Conservation (phyloP, 2,797 vertebrate genomes). For the Kryptolebias ocellatus region DNA sequence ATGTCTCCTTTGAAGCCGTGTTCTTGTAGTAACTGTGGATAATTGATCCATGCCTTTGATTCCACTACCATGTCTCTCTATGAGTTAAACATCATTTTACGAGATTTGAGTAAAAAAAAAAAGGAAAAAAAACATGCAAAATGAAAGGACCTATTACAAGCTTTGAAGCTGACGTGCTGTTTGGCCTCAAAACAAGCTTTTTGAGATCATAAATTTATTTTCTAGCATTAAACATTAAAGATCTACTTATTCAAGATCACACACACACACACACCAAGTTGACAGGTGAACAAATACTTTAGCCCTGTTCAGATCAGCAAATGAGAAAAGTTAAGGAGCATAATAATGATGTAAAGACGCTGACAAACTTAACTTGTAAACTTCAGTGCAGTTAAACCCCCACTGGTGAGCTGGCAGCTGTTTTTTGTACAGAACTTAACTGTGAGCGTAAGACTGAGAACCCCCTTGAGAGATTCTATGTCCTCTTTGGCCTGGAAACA, state of each 20-base stretch:
- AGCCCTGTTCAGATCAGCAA: not conserved
- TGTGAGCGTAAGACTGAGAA: too few relatives aligned
- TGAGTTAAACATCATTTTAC: conserved; percentile 44
- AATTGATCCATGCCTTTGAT: conserved; percentile 76
- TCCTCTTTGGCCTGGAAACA: too few relatives aligned
- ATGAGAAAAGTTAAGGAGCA: too few relatives aligned
- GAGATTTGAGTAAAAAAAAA: conserved; percentile 35
- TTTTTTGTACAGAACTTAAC: too few relatives aligned
- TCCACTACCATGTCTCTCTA: conserved; percentile 53
- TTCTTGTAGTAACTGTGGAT: conserved; percentile 75
- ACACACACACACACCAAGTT: too few relatives aligned
- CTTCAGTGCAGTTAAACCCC: too few relatives aligned
- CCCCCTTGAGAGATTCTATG: too few relatives aligned
- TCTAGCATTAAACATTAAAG: not conserved
- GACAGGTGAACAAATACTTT: not conserved
- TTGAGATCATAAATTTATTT: conserved; percentile 33
- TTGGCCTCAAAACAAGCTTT: conserved; percentile 39
- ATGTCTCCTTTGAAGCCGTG: conserved; percentile 73
- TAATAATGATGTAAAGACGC: too few relatives aligned
- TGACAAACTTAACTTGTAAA: too few relatives aligned
- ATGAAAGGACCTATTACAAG: conserved; percentile 42
- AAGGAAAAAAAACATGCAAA: conserved; percentile 11
- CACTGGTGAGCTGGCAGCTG: too few relatives aligned
- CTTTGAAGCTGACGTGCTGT: conserved; percentile 52
- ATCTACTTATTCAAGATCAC: not conserved